These are phyloP conservation scores for Diuraphis noxia DNA, from an alignment of 1,140 invertebrate species.

Conservation along the genomic window DNA sequence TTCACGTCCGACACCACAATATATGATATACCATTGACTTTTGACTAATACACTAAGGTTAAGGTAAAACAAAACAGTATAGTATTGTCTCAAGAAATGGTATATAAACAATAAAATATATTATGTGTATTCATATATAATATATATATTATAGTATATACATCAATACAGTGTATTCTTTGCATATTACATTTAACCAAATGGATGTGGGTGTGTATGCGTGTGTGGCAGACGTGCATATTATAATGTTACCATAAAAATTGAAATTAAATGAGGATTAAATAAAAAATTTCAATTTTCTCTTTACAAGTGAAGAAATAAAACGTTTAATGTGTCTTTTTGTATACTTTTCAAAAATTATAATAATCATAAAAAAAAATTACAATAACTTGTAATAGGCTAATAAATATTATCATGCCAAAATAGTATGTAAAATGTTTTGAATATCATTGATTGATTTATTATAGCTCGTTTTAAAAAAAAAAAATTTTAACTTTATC, in stretches of 20 bases:
- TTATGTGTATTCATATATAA: constrained; percentile 12
- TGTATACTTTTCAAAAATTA: constrained; percentile 47
- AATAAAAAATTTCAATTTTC: constrained; percentile 41
- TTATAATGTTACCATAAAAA: neutral
- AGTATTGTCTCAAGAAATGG: neutral
- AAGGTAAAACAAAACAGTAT: neutral
- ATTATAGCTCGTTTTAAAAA: constrained; percentile 23
- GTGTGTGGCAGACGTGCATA: constrained; percentile 41
- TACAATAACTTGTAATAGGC: constrained; percentile 48
- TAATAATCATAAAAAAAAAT: constrained; percentile 49
- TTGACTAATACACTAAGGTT: neutral
- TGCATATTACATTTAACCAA: constrained; percentile 21
- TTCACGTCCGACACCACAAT: constrained; percentile 33
- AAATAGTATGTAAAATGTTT: constrained; percentile 48
- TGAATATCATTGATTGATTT: constrained; percentile 36
- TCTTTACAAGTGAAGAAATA: constrained; percentile 53
- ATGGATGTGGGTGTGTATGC: neutral
- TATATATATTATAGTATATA: constrained; percentile 41
- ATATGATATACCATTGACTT: neutral
- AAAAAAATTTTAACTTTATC: constrained; percentile 18
- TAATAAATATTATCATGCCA: constrained; percentile 52
- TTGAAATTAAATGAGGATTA: constrained; percentile 29
- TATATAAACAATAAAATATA: constrained; percentile 17
- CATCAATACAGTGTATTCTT: neutral
- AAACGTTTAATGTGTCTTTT: constrained; percentile 51